These are phyloP conservation scores for Eumerus sabulonum DNA, from an alignment of 2,888 invertebrate genomes.

Conservation along the genomic window DNA sequence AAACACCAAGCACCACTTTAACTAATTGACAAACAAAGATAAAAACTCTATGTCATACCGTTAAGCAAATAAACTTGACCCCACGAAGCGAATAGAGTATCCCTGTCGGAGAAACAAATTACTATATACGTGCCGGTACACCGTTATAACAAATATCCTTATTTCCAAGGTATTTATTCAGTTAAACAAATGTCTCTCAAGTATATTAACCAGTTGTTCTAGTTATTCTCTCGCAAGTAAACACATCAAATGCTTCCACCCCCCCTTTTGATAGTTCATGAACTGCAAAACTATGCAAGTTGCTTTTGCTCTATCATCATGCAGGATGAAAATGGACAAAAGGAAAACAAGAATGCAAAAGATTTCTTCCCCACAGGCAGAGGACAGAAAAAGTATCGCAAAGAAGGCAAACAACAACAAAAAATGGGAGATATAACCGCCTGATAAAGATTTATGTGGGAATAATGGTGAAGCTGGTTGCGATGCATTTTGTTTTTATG, in stretches of 20 bases:
- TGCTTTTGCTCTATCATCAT: conserved; percentile 27
- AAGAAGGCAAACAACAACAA: conserved; percentile 10
- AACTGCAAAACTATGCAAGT: too few relatives aligned
- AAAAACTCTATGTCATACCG: background rate
- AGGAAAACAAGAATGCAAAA: too few relatives aligned
- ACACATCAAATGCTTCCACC: too few relatives aligned
- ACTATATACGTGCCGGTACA: too few relatives aligned
- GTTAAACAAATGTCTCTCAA: too few relatives aligned
- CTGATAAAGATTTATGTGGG: conserved; percentile 65
- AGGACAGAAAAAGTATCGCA: background rate
- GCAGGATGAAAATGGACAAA: background rate
- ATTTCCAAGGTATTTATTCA: too few relatives aligned
- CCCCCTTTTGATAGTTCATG: too few relatives aligned
- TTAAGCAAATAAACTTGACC: conserved; percentile 41
- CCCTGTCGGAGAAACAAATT: too few relatives aligned
- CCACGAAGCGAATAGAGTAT: conserved; percentile 19
- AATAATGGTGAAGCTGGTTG: conserved; percentile 53
- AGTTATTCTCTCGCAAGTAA: too few relatives aligned
- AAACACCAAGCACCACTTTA: background rate
- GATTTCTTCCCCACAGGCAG: too few relatives aligned
- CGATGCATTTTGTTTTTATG: conserved; percentile 24
- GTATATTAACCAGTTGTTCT: too few relatives aligned
- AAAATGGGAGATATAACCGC: conserved; percentile 17
- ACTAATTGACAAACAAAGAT: conserved; percentile 25
- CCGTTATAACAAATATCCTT: too few relatives aligned